Base-by-base conservation (phyloP, 2,113 vertebrate species). In the Macrotus californicus region DNA sequence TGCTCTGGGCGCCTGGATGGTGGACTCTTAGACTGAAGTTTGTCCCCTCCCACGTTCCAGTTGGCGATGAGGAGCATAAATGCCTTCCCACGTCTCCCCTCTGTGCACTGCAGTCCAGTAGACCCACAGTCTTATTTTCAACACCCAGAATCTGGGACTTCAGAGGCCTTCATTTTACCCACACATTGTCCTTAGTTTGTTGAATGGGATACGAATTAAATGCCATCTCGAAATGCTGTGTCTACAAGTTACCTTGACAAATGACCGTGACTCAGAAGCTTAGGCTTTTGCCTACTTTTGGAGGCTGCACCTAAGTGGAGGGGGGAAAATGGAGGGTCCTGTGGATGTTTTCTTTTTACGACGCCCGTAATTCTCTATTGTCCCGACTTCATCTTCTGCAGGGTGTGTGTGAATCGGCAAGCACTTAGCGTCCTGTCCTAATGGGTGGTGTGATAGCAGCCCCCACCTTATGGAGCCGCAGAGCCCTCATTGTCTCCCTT, bases 401-500 rank as follows among this genome's bases (percentile, higher is more conserved):
- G 6, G 36, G 21, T 8, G 11, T 21, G 36, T 21, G 29, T 75
- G 67, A 88, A n/a, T 87, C 26, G 12, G 36, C 56, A 22, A 31
- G 70, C 43, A 24, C 52, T 41, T 19, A 4, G 29, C 6, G 1
- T n/a, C 67, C 83, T 10, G 36, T 31, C 59, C 87, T 10, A 39
- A 24, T 66, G 81, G 84, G 21, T 3, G 22, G 64, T 5, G 5
- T 43, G 59, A 26, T 31, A 13, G 39, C n/a, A 43, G 22, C 19
- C 19, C 64, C 80, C 48, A 14, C 31, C 48, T 70, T 0, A 1
- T 1, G 7, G 26, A 77, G 43, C 48, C 80, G 87, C 59, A 85
- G 86, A 90, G 93, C 36, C 77, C 34, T 67, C 72, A 2, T 69
- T 77, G 91, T 97, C 89, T 84, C 69, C 41, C 48, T n/a, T 86